Conservation (phyloP, 2,797 vertebrate genomes). For the Micrastur ruficollis region DNA sequence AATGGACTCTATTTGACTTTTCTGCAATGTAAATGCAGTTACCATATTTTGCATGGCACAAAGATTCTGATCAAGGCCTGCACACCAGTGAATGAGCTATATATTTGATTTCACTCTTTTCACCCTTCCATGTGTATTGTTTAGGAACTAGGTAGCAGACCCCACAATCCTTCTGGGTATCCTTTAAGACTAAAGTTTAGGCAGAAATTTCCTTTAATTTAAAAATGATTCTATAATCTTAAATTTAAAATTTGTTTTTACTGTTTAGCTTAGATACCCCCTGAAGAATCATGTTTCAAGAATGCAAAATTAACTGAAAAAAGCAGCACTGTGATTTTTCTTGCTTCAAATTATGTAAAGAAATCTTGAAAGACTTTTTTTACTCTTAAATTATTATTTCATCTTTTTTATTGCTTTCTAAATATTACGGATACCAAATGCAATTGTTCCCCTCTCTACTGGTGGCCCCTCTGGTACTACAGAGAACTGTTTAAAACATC, state of each 20-base stretch:
- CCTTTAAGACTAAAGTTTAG: not conserved
- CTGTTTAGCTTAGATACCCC: not conserved
- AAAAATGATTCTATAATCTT: not conserved
- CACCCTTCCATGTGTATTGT: not conserved
- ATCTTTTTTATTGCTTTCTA: not conserved
- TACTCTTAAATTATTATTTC: not conserved
- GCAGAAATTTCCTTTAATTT: not conserved
- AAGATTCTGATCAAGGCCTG: not conserved
- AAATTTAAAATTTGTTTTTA: not conserved
- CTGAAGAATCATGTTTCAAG: not conserved
- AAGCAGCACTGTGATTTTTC: not conserved
- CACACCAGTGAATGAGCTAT: not conserved
- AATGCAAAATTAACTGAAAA: not conserved
- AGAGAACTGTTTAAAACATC: not conserved
- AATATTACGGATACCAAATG: not conserved
- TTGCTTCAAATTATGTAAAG: not conserved
- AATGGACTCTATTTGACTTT: not conserved
- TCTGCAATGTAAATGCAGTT: not conserved
- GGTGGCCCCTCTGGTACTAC: not conserved
- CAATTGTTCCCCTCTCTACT: not conserved
- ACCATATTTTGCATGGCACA: not conserved
- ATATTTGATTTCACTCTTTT: not conserved
- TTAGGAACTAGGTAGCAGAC: not conserved
- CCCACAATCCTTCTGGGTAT: not conserved
- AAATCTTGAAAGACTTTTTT: not conserved